Evolutionary conservation across 2,888 invertebrate genomes (phyloP).

Genomic region (Andrena praecox): DNA sequence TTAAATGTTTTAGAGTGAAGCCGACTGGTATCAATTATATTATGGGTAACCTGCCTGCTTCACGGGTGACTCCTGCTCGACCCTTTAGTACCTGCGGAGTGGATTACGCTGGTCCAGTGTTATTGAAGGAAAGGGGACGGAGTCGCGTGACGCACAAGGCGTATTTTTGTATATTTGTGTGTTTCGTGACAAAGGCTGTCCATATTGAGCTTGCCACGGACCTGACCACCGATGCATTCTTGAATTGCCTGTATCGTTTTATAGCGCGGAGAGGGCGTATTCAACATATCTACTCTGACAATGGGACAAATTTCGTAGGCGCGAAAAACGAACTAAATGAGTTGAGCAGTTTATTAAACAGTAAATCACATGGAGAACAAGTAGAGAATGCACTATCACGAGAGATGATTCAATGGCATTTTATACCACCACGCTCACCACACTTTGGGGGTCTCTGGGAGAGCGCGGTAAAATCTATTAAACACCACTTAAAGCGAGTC

Average conservation of each 20-base stretch:
- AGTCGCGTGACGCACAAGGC: not conserved
- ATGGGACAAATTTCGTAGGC: not conserved
- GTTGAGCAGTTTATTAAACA: not conserved
- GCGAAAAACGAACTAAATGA: not conserved
- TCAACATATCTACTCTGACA: no score
- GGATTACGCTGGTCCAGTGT: not conserved
- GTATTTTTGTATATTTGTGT: constrained; percentile 5
- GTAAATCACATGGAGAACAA: not conserved
- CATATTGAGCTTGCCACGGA: no score
- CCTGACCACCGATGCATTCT: no score
- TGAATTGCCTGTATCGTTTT: no score
- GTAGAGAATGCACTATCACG: not conserved
- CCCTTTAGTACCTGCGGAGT: not conserved
- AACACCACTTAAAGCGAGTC: constrained; percentile 12
- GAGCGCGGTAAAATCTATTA: constrained; percentile 5
- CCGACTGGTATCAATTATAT: not conserved
- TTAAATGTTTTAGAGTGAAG: not conserved
- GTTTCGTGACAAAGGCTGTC: constrained; percentile 11
- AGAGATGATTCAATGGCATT: constrained; percentile 48
- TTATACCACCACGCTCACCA: constrained; percentile 22
- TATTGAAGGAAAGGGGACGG: not conserved
- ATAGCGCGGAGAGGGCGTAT: no score
- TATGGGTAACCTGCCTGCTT: not conserved
- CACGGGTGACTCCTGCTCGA: not conserved
- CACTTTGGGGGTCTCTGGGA: constrained; percentile 40